A percentile compares a stretch with the other conserved stretches of the same genome.
phyloP scores from a whole-genome alignment of 2,797 vertebrate species.

The Sciurus vulgaris region DNA sequence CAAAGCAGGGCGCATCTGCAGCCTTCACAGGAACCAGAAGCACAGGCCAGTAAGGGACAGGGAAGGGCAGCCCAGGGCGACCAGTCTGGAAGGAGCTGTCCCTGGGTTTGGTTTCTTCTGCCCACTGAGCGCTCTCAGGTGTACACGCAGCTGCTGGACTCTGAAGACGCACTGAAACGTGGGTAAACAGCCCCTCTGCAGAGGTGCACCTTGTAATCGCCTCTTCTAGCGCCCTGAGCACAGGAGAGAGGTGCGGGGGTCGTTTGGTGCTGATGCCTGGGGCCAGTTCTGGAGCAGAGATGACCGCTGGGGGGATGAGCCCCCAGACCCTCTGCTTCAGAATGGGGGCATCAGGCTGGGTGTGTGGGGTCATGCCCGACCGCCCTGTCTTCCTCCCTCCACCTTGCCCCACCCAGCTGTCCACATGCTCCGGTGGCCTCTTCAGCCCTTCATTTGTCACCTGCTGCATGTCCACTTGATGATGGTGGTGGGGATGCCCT shows the following conservation, averaged over 20 bases:
- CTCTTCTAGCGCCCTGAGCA: conserved; percentile 68
- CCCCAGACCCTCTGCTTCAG: rapidly evolving
- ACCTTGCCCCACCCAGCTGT: rapidly evolving
- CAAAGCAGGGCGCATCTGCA: neutral
- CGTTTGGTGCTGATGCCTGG: rapidly evolving
- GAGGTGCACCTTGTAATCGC: conserved; percentile 82
- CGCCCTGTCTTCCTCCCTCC: neutral
- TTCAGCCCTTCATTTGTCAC: neutral
- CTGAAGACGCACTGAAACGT: conserved; percentile 42
- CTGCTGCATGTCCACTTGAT: neutral
- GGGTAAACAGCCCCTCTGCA: conserved; percentile 41
- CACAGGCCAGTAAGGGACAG: neutral
- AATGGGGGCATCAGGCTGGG: neutral
- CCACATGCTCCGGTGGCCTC: neutral
- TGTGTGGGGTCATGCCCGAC: neutral
- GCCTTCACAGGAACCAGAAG: neutral
- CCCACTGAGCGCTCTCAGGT: rapidly evolving
- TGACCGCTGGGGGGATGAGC: neutral
- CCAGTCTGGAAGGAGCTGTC: rapidly evolving
- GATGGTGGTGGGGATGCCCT: neutral
- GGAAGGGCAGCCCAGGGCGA: rapidly evolving
- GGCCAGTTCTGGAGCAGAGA: neutral
- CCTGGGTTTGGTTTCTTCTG: neutral
- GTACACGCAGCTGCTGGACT: neutral
- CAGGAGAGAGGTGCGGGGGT: neutral